Evolutionary conservation across 2,113 vertebrate genomes (phyloP), one percentile per base, ranked within the genome.

Genomic region (Steatornis caripensis): DNA sequence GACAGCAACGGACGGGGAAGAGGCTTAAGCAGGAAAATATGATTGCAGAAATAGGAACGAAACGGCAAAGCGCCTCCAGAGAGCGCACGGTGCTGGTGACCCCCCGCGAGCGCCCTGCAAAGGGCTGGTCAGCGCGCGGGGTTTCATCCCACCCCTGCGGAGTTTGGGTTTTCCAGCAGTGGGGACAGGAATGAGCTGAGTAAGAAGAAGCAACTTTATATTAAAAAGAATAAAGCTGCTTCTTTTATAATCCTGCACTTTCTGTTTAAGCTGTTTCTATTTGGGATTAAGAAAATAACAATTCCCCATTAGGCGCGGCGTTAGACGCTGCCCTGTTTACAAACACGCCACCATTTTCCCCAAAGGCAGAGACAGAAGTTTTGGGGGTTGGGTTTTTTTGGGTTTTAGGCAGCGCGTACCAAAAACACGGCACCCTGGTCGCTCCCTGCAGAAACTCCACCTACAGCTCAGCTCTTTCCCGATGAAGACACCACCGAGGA

Each of bases 221-320:
- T 69, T 57, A 46, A 72, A 91, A 70, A 53, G 61, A 80, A 95
- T 76, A 84, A 90, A 96, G 66, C 91, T 64, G 89, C 70, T 85
- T 22, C 95, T 90, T 84, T 54, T 46, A 16, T 90, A 96, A 94
- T 94, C 93, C 91, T 43, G 70, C 89, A 79, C 91, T 95, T 92
- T 34, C 75, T 83, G 27, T 54, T 87, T 90, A 96, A 97, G 89
- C 84, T 54, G 79, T 80, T 91, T 77, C 92, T 84, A 54, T 87
- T 91, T 46, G 85, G 91, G 93, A 95, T 94, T 94, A 95, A 70
- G 74, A 65, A 30, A 94, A 87, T 21, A 55, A 64, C 57, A 84
- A 41, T 39, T 62, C 75, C 6, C 74, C 78, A 61, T 95, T 82
- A 89, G 60, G 83, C 37, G 30, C 19, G 39, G 60, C 76, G 61